phyloP scores from a whole-genome alignment of 2,797 vertebrate genomes.

The Arctocebus calabarensis region DNA sequence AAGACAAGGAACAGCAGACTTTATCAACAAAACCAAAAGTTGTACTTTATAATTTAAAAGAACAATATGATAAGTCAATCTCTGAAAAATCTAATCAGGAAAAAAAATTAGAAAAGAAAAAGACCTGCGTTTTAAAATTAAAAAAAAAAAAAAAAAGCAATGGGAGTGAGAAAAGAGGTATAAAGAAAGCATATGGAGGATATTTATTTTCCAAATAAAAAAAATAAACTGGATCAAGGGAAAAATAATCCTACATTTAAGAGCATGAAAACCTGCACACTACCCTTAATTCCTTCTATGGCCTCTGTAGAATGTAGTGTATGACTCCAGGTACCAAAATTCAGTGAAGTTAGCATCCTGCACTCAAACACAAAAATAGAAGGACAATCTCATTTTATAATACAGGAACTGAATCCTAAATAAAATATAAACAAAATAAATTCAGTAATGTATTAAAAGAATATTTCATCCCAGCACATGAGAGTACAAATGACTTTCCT shows the following conservation, averaged over 20 bases:
- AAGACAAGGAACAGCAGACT: constrained; percentile 2
- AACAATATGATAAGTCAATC: neutral
- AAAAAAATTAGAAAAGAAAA: neutral
- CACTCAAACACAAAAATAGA: neutral
- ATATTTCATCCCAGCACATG: neutral
- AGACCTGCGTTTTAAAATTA: neutral
- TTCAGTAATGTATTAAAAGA: neutral
- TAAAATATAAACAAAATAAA: neutral
- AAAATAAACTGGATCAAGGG: neutral
- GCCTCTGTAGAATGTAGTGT: neutral
- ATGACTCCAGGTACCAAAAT: neutral
- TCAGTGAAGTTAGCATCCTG: neutral
- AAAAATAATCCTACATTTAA: neutral
- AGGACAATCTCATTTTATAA: neutral
- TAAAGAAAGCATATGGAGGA: neutral
- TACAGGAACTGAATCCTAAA: neutral
- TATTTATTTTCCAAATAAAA: neutral
- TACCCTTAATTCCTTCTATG: neutral
- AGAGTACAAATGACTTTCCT: neutral
- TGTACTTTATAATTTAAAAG: constrained; percentile 44
- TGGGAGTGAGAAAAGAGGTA: neutral
- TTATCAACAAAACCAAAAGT: neutral
- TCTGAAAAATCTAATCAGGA: neutral
- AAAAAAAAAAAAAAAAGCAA: neutral
- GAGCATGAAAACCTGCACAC: neutral